Conservation (phyloP, 2,888 invertebrate genomes). For the Acronicta psi region DNA sequence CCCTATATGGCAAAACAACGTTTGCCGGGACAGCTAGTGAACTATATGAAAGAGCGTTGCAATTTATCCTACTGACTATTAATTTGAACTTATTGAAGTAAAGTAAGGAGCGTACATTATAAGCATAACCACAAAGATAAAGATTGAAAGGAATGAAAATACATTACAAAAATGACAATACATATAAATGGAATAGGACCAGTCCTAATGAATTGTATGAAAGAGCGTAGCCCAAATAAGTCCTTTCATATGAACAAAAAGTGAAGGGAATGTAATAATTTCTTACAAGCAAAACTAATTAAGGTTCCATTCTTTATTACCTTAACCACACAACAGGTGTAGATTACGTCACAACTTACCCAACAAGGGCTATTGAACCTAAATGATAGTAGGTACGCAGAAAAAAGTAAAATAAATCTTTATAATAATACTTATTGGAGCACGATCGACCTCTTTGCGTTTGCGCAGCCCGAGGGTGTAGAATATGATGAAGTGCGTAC, state of each 20-base stretch:
- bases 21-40: no score
- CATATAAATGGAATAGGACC: no score
- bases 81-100: no score
- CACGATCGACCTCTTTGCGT: conserved; percentile 55
- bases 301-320: not conserved
- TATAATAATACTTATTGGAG: conserved; percentile 52
- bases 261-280: conserved; percentile 7
- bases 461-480: conserved; percentile 48
- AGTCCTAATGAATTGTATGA: no score
- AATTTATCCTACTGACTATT: no score
- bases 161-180: no score
- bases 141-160: no score
- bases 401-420: conserved; percentile 50
- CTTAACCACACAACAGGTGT: conserved; percentile 16
- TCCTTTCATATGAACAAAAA: not conserved
- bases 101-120: no score
- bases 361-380: conserved; percentile 51
- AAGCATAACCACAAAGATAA: no score
- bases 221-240: no score
- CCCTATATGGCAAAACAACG: no score
- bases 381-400: conserved; percentile 39
- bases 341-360: conserved; percentile 33
- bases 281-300: conserved; percentile 6
- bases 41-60: no score
- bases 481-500: conserved; percentile 54